Base-by-base conservation (phyloP, 2,113 vertebrate species). In the Amblyornis subalaris region DNA sequence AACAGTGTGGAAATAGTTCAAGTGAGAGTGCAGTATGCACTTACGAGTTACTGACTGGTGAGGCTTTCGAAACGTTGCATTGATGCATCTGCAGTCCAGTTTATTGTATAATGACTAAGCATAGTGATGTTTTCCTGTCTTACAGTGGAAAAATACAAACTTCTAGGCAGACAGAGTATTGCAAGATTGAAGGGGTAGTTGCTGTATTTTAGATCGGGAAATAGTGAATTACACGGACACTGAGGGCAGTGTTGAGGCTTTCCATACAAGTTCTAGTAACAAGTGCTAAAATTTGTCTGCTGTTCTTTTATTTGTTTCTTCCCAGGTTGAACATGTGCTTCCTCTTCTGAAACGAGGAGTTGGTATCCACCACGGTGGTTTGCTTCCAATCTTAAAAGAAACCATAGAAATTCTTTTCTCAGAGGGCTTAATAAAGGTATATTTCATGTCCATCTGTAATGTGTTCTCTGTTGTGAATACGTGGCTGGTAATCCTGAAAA, bases 341-440 rank as follows among this genome's bases (percentile, higher is more conserved):
- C 99, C 99, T 16, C 98, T 99, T 93, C 95, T 99, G 95, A 99
- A 99, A 92, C 97, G 99, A 84, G 99, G 99, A 12, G 99, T 99
- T 85, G 99, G 99, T 50, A 99, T 99, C 96, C 99, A 99, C 74
- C 99, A 99, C 4, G 99, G 99, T 3, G 99, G 99, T 24, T 98
- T 99, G 29, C 98, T 99, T 95, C 99, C 99, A 94, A 99, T 99
- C 96, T 98, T 99, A 69, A 99, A 99, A 90, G 99, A 99, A 96
- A 99, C 99, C 22, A 99, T 99, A 66, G 99, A 99, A 98, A 99
- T 99, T 89, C 98, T 99, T 15, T 99, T 99, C 97, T 99, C 99
- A 69, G 99, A 99, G 96, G 99, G 99, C 61, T 97, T 99, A 36
- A 97, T 99, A 76, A 99, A 99, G 98, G 99, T 99, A 97, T 84